A percentile compares a stretch with the other conserved stretches of the same genome.
Evolutionary conservation across 2,888 invertebrate species (phyloP).

Genomic region (Agonopterix arenella): DNA sequence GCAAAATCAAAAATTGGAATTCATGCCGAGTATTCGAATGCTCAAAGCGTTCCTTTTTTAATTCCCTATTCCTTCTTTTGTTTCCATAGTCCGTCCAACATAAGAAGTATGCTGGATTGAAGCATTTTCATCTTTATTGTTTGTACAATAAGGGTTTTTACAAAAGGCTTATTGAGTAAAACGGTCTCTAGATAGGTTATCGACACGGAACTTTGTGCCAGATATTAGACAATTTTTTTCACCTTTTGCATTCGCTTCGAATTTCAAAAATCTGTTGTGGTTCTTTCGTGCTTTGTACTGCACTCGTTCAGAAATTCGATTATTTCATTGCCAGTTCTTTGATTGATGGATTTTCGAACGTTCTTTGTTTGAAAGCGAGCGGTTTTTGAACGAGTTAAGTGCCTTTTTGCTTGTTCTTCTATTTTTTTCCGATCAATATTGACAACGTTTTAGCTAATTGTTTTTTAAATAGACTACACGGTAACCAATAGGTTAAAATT

Average conservation of each 20-base stretch:
- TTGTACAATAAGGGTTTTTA: no score
- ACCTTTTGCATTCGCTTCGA: slow-evolving; percentile 30
- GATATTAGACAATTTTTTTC: slow-evolving; percentile 55
- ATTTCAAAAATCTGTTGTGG: slow-evolving; percentile 58
- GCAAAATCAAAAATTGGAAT: slow-evolving; percentile 23
- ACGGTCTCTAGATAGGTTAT: slow-evolving; percentile 38
- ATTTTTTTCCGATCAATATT: neutral
- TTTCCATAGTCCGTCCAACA: slow-evolving; percentile 41
- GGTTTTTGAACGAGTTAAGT: slow-evolving; percentile 54
- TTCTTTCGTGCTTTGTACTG: slow-evolving; percentile 66
- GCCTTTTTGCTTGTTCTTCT: slow-evolving; percentile 32
- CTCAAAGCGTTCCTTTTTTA: slow-evolving; percentile 39
- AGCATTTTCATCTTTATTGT: no score
- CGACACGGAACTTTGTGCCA: slow-evolving; percentile 64
- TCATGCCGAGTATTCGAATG: slow-evolving; percentile 27
- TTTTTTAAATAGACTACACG: neutral
- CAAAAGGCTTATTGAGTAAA: no score
- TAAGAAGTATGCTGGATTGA: no score
- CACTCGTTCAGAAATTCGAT: slow-evolving; percentile 68
- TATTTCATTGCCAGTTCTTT: slow-evolving; percentile 69
- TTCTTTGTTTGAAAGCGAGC: slow-evolving; percentile 40
- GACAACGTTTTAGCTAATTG: no score
- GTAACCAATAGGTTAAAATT: no score
- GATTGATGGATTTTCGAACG: slow-evolving; percentile 71
- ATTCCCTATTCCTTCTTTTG: slow-evolving; percentile 51